Conservation (phyloP, 2,797 vertebrate genomes). For the Dicrostonyx torquatus region DNA sequence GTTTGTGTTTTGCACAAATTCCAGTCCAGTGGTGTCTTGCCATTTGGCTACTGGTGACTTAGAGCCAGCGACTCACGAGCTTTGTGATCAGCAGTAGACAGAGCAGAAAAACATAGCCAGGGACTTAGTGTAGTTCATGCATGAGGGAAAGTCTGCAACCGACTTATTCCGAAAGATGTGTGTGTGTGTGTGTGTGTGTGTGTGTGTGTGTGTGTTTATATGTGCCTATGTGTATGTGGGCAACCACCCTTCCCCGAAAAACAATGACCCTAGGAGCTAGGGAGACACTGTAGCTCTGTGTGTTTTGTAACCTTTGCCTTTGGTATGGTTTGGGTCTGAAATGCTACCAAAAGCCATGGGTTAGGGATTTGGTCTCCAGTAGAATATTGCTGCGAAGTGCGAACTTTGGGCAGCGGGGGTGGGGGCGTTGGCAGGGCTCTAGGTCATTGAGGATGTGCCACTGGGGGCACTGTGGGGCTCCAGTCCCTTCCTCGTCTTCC, state of each 20-base stretch:
- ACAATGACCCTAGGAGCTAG: background rate
- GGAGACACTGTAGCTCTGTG: background rate
- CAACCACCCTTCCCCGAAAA: background rate
- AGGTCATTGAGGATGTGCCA: background rate
- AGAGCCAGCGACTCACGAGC: background rate
- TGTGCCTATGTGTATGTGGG: fast-evolving
- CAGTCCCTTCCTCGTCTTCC: background rate
- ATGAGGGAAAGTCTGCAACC: background rate
- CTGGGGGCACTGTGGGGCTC: background rate
- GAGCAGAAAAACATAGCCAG: background rate
- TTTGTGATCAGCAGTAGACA: background rate
- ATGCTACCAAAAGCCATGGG: background rate
- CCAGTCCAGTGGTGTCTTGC: background rate
- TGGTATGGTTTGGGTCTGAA: background rate
- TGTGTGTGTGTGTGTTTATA: background rate
- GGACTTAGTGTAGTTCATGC: background rate
- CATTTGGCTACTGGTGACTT: slow-evolving; percentile 15
- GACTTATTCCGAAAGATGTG: background rate
- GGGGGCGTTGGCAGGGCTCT: background rate
- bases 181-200: background rate
- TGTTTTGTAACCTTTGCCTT: background rate
- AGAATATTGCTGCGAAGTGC: background rate
- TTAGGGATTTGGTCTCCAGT: background rate
- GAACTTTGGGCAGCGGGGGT: background rate
- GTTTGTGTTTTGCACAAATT: slow-evolving; percentile 4